phyloP scores from a whole-genome alignment of 1,140 invertebrate genomes.

The Apolygus lucorum region DNA sequence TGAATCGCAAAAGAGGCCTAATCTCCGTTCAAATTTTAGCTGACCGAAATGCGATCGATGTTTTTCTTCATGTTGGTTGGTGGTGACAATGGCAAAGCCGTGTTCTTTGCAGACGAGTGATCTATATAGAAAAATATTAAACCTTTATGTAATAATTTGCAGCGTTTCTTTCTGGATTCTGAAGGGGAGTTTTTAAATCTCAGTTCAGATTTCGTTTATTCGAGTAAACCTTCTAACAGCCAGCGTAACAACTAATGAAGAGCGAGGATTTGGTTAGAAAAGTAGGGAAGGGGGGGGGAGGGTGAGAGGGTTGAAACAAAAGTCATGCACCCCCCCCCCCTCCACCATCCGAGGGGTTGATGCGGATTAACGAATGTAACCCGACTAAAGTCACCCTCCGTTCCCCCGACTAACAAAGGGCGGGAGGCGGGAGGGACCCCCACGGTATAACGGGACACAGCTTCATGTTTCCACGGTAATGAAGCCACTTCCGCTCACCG shows the following conservation, averaged over 20 bases:
- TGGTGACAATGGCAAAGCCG: too few relatives aligned
- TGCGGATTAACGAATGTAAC: slow-evolving; percentile 20
- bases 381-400: slow-evolving; percentile 17
- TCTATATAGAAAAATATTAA: too few relatives aligned
- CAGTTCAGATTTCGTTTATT: too few relatives aligned
- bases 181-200: too few relatives aligned
- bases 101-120: too few relatives aligned
- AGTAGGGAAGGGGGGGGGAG: not conserved
- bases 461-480: slow-evolving; percentile 25
- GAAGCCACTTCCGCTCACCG: slow-evolving; percentile 22
- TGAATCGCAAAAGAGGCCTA: too few relatives aligned
- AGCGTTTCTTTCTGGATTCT: too few relatives aligned
- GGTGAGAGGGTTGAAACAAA: not conserved
- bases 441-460: slow-evolving; percentile 1
- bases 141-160: too few relatives aligned
- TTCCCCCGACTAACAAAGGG: not conserved
- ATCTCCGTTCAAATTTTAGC: too few relatives aligned
- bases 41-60: too few relatives aligned
- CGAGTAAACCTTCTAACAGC: not conserved
- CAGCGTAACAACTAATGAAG: not conserved
- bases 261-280: not conserved
- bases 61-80: too few relatives aligned
- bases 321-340: not conserved
- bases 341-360: slow-evolving; percentile 1
- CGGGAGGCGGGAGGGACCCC: not conserved